Evolutionary conservation across 2,888 invertebrate genomes (phyloP).

Genomic region (Vandiemenella viatica): DNA sequence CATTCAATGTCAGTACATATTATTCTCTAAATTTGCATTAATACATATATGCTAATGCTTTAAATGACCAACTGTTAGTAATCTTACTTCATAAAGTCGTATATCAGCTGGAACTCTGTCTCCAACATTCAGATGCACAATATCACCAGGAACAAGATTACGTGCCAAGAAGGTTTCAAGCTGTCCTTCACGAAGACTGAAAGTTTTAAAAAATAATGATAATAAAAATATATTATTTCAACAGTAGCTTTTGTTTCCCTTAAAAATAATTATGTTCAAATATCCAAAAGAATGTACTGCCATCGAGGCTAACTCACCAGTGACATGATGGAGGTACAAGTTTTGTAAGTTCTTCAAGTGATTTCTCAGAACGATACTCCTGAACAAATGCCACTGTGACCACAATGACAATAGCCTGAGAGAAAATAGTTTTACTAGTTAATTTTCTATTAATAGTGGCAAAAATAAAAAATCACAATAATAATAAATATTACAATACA

Average conservation of each 20-base stretch:
- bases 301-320: constrained; percentile 42
- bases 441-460: neutral
- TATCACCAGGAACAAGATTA: constrained; percentile 92
- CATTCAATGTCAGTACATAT: no score
- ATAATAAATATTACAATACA: constrained; percentile 33
- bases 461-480: neutral
- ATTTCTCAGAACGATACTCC: constrained; percentile 97
- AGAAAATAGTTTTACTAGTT: neutral
- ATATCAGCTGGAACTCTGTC: constrained; percentile 96
- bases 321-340: constrained; percentile 92
- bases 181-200: constrained; percentile 71
- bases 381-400: constrained; percentile 99
- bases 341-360: constrained; percentile 89
- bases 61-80: no score
- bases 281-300: neutral
- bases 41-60: no score
- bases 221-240: no score
- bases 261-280: constrained; percentile 5
- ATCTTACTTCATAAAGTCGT: constrained; percentile 62
- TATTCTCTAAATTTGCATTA: no score
- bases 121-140: constrained; percentile 83
- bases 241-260: no score
- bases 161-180: constrained; percentile 83
- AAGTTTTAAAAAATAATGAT: constrained; percentile 20
- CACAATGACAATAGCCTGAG: constrained; percentile 66